Evolutionary conservation across 2,797 vertebrate species (phyloP), one percentile per base, ranked within the genome.

Genomic region (Sebastes hubbsi): DNA sequence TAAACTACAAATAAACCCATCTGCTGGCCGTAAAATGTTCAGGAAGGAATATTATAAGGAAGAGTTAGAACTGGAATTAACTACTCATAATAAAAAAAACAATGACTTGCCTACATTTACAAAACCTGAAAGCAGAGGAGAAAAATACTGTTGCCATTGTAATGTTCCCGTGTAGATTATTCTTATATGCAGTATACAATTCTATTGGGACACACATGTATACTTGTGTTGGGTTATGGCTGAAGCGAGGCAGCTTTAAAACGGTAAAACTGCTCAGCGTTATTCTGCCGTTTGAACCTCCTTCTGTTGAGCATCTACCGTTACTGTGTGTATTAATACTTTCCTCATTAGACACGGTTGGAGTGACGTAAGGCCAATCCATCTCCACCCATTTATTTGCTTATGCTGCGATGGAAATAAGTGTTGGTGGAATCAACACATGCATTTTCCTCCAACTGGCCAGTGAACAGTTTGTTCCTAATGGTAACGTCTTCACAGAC

Each of bases 401-500:
- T 78, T 67, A 32, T 79, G 69, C 60, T 86, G 46, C 25, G 74
- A 36, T 85, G 90, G 87, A 91, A 94, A 90, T 56, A 76, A 87
- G 74, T 56, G 79, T 68, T 25, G 62, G 66, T 85, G 82, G 78
- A 91, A 80, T 78, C 79, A 85, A 86, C 87, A 87, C 75, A 71
- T 75, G 72, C 34, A 75, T 87, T 92, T 86, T 78, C 83, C 80
- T 69, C 14, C 72, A 83, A 86, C 66, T 27, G 78, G 29, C 84
- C 54, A 8, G 56, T 92, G 90, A 94, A 82, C 67, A 71, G 32
- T 88, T 93, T 94, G 87, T 94, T 94, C 93, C 93, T 75, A 86
- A 71, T n/a, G 61, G 69, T 84, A 83, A 91, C 20, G 83, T 84
- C 86, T 68, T 89, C 72, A 18, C 67, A 70, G 81, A 65, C 70